A percentile compares a stretch with the other conserved stretches of the same genome.
phyloP scores from a whole-genome alignment of 2,113 vertebrate genomes.

The Aleadryas rufinucha region DNA sequence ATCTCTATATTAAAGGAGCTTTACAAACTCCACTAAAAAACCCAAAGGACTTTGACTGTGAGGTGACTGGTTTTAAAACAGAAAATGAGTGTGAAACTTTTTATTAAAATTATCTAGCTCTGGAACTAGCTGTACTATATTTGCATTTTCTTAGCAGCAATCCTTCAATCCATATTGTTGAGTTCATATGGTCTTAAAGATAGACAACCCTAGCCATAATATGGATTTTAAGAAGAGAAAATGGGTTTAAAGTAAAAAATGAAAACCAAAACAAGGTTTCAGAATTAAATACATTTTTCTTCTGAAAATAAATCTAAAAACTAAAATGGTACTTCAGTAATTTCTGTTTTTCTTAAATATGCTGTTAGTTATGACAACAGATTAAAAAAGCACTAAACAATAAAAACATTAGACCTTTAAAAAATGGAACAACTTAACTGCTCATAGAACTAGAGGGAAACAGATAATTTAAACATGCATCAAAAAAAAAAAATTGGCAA shows the following conservation, averaged over 20 bases:
- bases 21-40: neutral
- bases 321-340: neutral
- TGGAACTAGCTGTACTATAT: neutral
- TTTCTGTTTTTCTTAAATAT: neutral
- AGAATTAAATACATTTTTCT: neutral
- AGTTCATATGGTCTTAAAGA: neutral
- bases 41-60: neutral
- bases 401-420: neutral
- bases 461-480: neutral
- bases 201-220: neutral
- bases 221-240: neutral
- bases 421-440: neutral
- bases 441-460: neutral
- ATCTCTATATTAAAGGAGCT: constrained; percentile 13
- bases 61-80: neutral
- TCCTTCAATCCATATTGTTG: neutral
- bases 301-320: neutral
- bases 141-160: neutral
- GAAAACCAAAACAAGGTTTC: neutral
- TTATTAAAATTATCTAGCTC: neutral
- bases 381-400: neutral
- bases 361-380: neutral
- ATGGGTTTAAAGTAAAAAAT: neutral
- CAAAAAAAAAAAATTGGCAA: neutral
- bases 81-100: neutral